Base-by-base conservation (phyloP, 1,140 invertebrate species). In the Cydia pomonella region DNA sequence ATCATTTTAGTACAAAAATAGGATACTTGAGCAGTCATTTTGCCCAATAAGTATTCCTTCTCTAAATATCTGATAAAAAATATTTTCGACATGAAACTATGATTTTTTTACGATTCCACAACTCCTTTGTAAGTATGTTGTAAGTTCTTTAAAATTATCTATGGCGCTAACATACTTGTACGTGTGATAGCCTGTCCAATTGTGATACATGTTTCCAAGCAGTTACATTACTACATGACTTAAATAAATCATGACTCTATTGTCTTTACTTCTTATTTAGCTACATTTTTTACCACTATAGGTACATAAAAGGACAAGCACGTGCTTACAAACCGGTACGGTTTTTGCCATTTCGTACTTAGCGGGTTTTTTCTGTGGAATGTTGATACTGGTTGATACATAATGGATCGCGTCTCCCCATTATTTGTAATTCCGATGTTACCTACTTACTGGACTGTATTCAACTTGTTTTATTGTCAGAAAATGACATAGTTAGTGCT, bases 351-450 rank as follows among this genome's bases (percentile, higher is more conserved):
- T 64, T 64, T n/a, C 27, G 27, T 33, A 18, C 64, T 66, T 66
- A 69, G 9, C 64, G 2, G 64, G 9, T 33, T 69, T 69, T 10
- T 18, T 33, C 25, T 38, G 2, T 21, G 29, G 64, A 69, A 69
- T 69, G 64, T 33, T 12, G 25, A n/a, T n/a, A n/a, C n/a, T n/a
- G n/a, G n/a, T n/a, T n/a, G n/a, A 69, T 69, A 29, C 64, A 69
- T 69, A 33, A 69, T 69, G 64, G 27, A 69, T 38, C n/a, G 29
- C 33, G 64, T 18, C 18, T 33, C 64, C 29, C 64, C 9, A 69
- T 69, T 38, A 69, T 69, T 69, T 69, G 64, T 69, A 33, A 69
- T 69, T 69, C 29, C n/a, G 7, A 69, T 69, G 63, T 33, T 69
- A 21, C 64, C 64, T 69, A 69, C 64, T 41, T 38, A 33, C 64